A percentile compares a stretch with the other conserved stretches of the same genome.
These are phyloP conservation scores for Xiphorhynchus erythropygius DNA, from an alignment of 2,797 vertebrate species.

Conservation along the genomic window DNA sequence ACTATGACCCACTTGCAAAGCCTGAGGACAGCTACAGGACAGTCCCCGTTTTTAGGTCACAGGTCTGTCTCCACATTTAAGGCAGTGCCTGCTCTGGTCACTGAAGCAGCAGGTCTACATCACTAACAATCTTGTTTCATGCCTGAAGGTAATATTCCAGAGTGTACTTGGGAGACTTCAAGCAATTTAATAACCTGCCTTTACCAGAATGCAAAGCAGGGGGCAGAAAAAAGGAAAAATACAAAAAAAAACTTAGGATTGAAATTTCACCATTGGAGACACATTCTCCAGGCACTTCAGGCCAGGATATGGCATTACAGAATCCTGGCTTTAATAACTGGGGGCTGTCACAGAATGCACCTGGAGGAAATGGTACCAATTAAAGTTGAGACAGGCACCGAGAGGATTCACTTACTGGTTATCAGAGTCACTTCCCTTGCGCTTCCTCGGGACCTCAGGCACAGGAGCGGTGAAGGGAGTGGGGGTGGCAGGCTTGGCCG, in stretches of 20 bases:
- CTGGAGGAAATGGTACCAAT: background rate
- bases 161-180: background rate
- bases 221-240: too few species aligned
- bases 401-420: slow-evolving; percentile 79
- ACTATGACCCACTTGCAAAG: background rate
- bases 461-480: slow-evolving; percentile 60
- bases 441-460: slow-evolving; percentile 86
- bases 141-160: background rate
- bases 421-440: slow-evolving; percentile 86
- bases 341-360: background rate
- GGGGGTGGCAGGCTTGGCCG: background rate
- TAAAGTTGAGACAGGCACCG: background rate
- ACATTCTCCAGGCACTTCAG: background rate
- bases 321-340: background rate
- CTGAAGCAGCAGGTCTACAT: background rate
- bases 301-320: background rate
- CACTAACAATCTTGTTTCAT: background rate
- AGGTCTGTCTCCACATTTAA: background rate
- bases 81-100: background rate
- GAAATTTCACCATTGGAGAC: background rate
- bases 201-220: background rate
- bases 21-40: background rate
- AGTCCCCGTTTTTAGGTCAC: background rate
- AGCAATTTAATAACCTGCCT: background rate
- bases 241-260: background rate